Conservation (phyloP, 1,140 invertebrate genomes). For the Heliconius melpomene region DNA sequence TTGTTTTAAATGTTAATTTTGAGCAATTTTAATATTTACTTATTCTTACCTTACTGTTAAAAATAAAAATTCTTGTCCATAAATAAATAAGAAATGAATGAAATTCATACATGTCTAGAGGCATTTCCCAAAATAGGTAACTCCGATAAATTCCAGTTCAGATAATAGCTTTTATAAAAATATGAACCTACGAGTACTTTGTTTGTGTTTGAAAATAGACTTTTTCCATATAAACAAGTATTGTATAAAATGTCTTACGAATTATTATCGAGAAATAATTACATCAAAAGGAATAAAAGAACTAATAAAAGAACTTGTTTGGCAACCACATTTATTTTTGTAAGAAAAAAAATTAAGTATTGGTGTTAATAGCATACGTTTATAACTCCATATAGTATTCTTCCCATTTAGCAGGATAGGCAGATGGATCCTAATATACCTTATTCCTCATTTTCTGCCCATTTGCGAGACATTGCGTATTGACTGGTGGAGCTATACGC, state of each 20-base stretch:
- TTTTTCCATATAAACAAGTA: background rate
- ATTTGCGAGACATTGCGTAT: too few species aligned
- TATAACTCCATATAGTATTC: background rate
- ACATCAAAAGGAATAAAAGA: slow-evolving; percentile 21
- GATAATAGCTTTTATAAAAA: background rate
- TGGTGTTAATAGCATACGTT: background rate
- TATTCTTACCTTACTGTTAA: too few species aligned
- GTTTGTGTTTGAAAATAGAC: background rate
- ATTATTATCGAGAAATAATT: slow-evolving; percentile 34
- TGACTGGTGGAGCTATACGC: too few species aligned
- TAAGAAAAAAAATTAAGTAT: background rate
- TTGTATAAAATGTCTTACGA: background rate
- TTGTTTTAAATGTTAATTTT: too few species aligned
- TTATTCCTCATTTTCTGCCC: too few species aligned
- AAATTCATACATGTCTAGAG: too few species aligned
- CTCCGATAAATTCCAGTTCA: background rate
- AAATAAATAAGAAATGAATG: too few species aligned
- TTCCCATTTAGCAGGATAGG: too few species aligned
- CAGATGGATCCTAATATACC: too few species aligned
- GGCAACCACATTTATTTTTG: background rate
- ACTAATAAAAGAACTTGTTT: background rate
- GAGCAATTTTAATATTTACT: too few species aligned
- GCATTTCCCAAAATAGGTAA: too few species aligned
- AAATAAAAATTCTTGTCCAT: too few species aligned
- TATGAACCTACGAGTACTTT: background rate